Evolutionary conservation across 2,888 invertebrate genomes (phyloP).

Genomic region (Cheilosia scutellata): DNA sequence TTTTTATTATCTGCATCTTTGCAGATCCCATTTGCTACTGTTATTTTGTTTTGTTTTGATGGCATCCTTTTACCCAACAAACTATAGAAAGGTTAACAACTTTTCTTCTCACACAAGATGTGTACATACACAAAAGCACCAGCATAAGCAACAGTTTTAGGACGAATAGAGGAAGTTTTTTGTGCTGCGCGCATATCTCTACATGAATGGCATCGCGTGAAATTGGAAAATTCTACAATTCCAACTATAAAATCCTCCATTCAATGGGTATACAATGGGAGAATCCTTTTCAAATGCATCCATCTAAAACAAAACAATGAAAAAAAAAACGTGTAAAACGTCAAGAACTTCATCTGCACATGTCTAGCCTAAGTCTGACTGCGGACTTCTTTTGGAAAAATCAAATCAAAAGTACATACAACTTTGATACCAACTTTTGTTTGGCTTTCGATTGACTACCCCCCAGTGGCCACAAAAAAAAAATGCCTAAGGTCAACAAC

Average conservation of each 20-base stretch:
- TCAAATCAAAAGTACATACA: background rate
- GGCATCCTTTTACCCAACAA: slow-evolving; percentile 45
- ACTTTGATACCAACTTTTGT: slow-evolving; percentile 13
- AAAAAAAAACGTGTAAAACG: slow-evolving; percentile 1
- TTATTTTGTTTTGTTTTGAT: slow-evolving; percentile 54
- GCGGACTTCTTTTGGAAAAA: slow-evolving; percentile 31
- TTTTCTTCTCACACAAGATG: slow-evolving; percentile 34
- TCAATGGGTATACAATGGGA: slow-evolving; percentile 23
- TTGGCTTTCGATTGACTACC: background rate
- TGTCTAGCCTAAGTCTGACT: slow-evolving; percentile 41
- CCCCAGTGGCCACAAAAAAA: background rate
- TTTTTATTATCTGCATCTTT: slow-evolving; percentile 48
- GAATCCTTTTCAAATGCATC: slow-evolving; percentile 52
- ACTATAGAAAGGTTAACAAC: slow-evolving; percentile 68
- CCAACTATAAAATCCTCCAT: slow-evolving; percentile 14
- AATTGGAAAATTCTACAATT: slow-evolving; percentile 65
- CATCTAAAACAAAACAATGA: slow-evolving; percentile 34
- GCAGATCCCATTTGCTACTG: slow-evolving; percentile 49
- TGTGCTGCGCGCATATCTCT: slow-evolving; percentile 22
- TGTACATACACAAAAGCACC: slow-evolving; percentile 1
- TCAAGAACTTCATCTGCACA: slow-evolving; percentile 22
- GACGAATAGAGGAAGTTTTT: slow-evolving; percentile 34
- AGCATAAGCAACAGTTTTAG: slow-evolving; percentile 65
- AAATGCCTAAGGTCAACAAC: slow-evolving; percentile 44
- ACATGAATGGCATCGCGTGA: slow-evolving; percentile 67